A percentile compares a stretch with the other conserved stretches of the same genome.
phyloP scores from a whole-genome alignment of 2,888 invertebrate species.

The Yponomeuta sedellus region DNA sequence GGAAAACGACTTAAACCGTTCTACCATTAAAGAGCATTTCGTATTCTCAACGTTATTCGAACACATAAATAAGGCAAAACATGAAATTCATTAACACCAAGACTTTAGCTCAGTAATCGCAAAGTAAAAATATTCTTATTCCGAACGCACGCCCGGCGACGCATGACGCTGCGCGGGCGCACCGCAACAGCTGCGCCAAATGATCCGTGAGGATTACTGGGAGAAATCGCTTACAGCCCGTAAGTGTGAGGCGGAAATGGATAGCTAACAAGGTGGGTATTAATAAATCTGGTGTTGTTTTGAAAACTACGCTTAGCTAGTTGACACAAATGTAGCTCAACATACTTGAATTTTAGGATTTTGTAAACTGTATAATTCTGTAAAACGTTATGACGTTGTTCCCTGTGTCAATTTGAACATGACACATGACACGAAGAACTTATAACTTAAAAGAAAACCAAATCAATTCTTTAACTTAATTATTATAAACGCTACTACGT shows the following conservation, averaged over 20 bases:
- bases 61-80: constrained; percentile 1
- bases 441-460: too few relatives aligned
- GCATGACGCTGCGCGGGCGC: constrained; percentile 12
- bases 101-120: constrained; percentile 13
- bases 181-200: constrained; percentile 28
- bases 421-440: too few relatives aligned
- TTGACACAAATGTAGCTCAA: too few relatives aligned
- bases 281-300: not conserved
- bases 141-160: constrained; percentile 19
- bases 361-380: too few relatives aligned
- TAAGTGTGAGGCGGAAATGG: not conserved
- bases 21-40: not conserved
- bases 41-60: not conserved
- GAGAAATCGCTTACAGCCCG: constrained; percentile 12
- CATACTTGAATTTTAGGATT: too few relatives aligned
- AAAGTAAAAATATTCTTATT: constrained; percentile 26
- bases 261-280: constrained; percentile 2
- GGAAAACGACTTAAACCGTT: not conserved
- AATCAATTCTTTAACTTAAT: too few relatives aligned
- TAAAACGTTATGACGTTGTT: too few relatives aligned
- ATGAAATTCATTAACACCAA: constrained; percentile 5
- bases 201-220: constrained; percentile 21
- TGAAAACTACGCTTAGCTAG: too few relatives aligned
- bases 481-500: too few relatives aligned
- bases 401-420: too few relatives aligned